phyloP scores from a whole-genome alignment of 2,888 invertebrate species.

The Philaethria dido region DNA sequence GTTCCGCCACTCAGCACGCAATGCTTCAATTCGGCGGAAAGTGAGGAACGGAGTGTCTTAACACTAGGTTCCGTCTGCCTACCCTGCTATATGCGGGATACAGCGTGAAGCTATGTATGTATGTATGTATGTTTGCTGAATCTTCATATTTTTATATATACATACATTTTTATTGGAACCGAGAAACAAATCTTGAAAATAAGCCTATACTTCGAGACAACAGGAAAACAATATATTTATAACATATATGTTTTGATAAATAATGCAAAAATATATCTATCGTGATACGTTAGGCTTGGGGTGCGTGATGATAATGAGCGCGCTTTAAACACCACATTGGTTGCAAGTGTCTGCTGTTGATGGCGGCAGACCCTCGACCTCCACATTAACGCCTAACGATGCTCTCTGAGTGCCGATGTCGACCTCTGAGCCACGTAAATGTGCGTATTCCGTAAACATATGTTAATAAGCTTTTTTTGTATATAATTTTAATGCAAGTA shows the following conservation, averaged over 20 bases:
- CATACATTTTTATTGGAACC: too few species aligned
- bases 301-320: slow-evolving; percentile 15
- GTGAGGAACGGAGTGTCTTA: too few species aligned
- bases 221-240: neutral
- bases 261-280: neutral
- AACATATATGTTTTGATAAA: neutral
- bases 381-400: neutral
- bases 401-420: slow-evolving; percentile 1
- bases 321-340: slow-evolving; percentile 6
- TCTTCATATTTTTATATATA: too few species aligned
- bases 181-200: too few species aligned
- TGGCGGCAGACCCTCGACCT: neutral
- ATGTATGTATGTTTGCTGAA: too few species aligned
- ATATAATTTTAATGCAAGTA: too few species aligned
- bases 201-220: neutral
- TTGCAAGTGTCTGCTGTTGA: slow-evolving; percentile 16
- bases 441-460: neutral
- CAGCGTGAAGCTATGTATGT: too few species aligned
- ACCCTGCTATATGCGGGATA: too few species aligned
- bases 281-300: neutral
- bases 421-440: neutral
- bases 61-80: too few species aligned
- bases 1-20: too few species aligned
- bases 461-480: too few species aligned
- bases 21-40: too few species aligned